Evolutionary conservation across 2,888 invertebrate genomes (phyloP), one percentile per base, ranked within the genome.

Genomic region (Polietes domitor): DNA sequence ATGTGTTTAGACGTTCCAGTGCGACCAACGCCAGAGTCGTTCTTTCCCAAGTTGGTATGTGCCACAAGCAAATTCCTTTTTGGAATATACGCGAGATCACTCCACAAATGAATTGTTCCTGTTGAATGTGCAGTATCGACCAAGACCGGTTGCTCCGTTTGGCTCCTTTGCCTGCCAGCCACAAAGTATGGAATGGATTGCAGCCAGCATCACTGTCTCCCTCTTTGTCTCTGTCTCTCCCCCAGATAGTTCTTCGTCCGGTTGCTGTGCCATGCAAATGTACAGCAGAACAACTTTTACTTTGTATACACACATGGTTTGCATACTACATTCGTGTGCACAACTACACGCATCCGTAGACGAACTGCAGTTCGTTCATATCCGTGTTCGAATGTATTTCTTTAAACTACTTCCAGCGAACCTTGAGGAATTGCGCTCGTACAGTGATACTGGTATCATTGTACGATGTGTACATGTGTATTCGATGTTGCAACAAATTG

Each of bases 401-500:
- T 41, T 43, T 43, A 53, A 58, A 50, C 63, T 37, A 41, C 73
- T 68, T 37, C 41, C 37, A 53, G 74, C 73, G 24, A 73, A 82
- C 70, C 82, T 61, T 68, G 68, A 12, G 70, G 58, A 70, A 77
- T 50, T 70, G 28, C 73, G 73, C 58, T 70, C 41, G 12, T 37
- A 37, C 1, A 37, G 12, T 7, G 37, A 37, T 3, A 9, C 37
- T 37, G 32, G 37, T 37, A 37, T 37, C 37, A 12, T 37, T 37
- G 37, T n/a, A n/a, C n/a, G n/a, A n/a, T n/a, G n/a, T n/a, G n/a
- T n/a, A n/a, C 75, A 77, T 75, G n/a, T 75, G 32, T 72, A 75
- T 63, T 63, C 63, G 63, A 78, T 71, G 68, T 70, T 75, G 71
- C 63, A 71, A 82, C 78, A 78, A 82, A 75, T 75, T 75, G 71